phyloP scores from a whole-genome alignment of 2,797 vertebrate species.

The Oreonectes daqikongensis region DNA sequence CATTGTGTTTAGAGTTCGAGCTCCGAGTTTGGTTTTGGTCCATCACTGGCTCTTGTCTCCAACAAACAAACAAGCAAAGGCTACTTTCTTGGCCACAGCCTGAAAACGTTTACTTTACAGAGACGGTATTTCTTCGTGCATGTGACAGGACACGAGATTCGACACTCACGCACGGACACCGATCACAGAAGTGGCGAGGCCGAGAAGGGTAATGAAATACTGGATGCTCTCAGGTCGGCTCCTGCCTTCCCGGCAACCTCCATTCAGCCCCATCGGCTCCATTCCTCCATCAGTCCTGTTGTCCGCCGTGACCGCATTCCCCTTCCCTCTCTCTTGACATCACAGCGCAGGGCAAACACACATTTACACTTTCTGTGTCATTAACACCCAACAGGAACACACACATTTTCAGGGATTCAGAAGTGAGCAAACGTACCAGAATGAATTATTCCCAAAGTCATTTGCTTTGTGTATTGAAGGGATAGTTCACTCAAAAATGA shows the following conservation, averaged over 20 bases:
- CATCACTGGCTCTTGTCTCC: neutral
- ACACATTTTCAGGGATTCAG: neutral
- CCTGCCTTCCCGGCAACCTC: constrained; percentile 58
- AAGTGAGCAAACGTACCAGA: neutral
- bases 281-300: constrained; percentile 32
- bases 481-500: too few species aligned
- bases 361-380: constrained; percentile 37
- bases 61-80: constrained; percentile 7
- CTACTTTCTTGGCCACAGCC: neutral
- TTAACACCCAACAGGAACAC: constrained; percentile 24
- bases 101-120: neutral
- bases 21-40: neutral
- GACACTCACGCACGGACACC: neutral
- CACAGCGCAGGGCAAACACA: constrained; percentile 54
- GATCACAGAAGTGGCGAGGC: constrained; percentile 22
- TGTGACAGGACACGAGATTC: constrained; percentile 1
- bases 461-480: neutral
- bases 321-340: constrained; percentile 54
- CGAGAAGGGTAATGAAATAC: constrained; percentile 49
- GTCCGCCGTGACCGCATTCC: constrained; percentile 34
- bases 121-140: neutral
- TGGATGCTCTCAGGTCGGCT: constrained; percentile 56
- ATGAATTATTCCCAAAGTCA: neutral
- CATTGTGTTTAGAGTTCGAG: too few species aligned
- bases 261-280: constrained; percentile 23